These are phyloP conservation scores for Dryas iulia DNA, from an alignment of 1,140 invertebrate species.

Conservation along the genomic window DNA sequence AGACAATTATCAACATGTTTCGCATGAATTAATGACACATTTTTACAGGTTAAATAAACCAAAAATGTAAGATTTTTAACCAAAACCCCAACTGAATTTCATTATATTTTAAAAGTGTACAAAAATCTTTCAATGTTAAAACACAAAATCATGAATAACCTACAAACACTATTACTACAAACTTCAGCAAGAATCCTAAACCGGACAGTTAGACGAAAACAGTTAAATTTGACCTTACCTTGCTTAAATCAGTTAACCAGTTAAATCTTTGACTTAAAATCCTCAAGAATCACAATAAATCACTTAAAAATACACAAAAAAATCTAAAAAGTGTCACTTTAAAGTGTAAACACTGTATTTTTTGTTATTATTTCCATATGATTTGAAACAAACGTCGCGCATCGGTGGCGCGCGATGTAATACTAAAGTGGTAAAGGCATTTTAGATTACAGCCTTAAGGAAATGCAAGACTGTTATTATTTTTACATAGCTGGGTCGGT, in stretches of 20 bases:
- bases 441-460: constrained; percentile 20
- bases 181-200: not conserved
- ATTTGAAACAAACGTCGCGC: constrained; percentile 40
- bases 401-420: constrained; percentile 48
- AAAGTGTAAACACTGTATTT: not conserved
- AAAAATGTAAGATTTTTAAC: no score
- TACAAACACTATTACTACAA: not conserved
- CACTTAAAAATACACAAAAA: not conserved
- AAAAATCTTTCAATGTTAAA: no score
- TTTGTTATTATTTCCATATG: not conserved
- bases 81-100: no score
- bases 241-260: not conserved
- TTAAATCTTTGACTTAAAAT: not conserved
- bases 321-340: not conserved
- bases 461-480: constrained; percentile 36
- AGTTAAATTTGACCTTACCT: not conserved
- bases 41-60: no score
- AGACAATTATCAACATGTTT: no score
- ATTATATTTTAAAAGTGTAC: no score
- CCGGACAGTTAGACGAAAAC: not conserved
- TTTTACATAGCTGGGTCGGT: constrained; percentile 31
- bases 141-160: no score
- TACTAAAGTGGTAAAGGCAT: constrained; percentile 33
- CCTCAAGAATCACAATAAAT: not conserved
- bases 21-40: no score